These are phyloP conservation scores for Gallinago undulata DNA, from an alignment of 2,113 vertebrate genomes.

Conservation along the genomic window DNA sequence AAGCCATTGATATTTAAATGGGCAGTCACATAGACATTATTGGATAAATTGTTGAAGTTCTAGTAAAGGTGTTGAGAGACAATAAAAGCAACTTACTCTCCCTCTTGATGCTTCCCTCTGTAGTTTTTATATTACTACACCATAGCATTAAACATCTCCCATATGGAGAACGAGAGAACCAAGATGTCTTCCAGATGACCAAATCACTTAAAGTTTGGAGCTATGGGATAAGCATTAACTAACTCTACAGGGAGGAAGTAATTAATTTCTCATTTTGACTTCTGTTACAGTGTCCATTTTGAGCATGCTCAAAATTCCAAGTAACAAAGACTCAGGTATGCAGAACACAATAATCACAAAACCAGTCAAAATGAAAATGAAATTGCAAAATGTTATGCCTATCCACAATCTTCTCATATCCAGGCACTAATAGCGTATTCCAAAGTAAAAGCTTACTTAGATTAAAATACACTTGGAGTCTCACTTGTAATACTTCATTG, in stretches of 20 bases:
- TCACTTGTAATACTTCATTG: slow-evolving; percentile 30
- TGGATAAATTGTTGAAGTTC: not conserved
- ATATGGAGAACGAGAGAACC: not conserved
- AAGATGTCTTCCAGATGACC: slow-evolving; percentile 1
- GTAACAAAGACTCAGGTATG: not conserved
- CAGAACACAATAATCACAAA: slow-evolving; percentile 13
- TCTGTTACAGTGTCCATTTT: not conserved
- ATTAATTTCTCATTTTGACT: not conserved
- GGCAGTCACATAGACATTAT: not conserved
- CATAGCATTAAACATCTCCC: not conserved
- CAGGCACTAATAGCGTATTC: not conserved
- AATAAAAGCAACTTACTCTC: not conserved
- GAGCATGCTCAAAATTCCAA: not conserved
- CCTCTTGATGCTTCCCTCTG: not conserved
- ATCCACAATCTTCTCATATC: not conserved
- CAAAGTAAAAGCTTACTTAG: slow-evolving; percentile 24
- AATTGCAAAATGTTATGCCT: not conserved
- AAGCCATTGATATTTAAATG: not conserved
- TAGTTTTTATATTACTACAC: not conserved
- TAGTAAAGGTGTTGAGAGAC: not conserved
- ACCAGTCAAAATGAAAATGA: not conserved
- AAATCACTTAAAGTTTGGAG: not conserved
- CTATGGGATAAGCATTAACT: slow-evolving; percentile 13
- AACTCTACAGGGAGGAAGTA: not conserved
- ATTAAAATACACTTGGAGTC: slow-evolving; percentile 12